Conservation (phyloP, 2,113 vertebrate genomes). For the Dasypus novemcinctus region DNA sequence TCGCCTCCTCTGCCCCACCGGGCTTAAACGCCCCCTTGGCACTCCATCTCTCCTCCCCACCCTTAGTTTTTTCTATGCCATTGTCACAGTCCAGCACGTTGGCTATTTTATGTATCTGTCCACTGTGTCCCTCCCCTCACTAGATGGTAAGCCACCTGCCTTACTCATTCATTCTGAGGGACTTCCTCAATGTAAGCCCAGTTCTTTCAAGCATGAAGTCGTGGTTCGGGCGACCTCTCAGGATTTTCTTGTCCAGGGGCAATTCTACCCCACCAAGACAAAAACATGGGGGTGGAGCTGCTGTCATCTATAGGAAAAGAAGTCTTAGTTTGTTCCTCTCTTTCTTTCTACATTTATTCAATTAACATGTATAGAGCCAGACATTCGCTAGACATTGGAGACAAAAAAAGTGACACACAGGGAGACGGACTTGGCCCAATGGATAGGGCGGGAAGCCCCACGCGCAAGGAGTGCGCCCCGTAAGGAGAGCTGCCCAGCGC, state of each 20-base stretch:
- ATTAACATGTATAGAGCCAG: neutral
- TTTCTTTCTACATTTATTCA: neutral
- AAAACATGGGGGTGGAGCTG: neutral
- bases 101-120: neutral
- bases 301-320: neutral
- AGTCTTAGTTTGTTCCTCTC: neutral
- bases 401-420: neutral
- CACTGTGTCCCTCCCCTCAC: neutral
- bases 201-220: neutral
- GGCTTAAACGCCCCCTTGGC: rapidly evolving
- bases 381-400: neutral
- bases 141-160: neutral
- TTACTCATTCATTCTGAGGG: neutral
- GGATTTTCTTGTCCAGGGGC: neutral
- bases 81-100: neutral
- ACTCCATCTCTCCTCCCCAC: too few species aligned
- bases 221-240: neutral
- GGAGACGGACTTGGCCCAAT: too few species aligned
- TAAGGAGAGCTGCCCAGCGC: too few species aligned
- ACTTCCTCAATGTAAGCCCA: neutral
- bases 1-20: neutral
- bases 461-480: too few species aligned
- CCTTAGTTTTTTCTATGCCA: neutral
- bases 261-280: neutral
- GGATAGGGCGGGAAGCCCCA: too few species aligned